Evolutionary conservation across 2,888 invertebrate genomes (phyloP).

Genomic region (Shargacucullia verbasci): DNA sequence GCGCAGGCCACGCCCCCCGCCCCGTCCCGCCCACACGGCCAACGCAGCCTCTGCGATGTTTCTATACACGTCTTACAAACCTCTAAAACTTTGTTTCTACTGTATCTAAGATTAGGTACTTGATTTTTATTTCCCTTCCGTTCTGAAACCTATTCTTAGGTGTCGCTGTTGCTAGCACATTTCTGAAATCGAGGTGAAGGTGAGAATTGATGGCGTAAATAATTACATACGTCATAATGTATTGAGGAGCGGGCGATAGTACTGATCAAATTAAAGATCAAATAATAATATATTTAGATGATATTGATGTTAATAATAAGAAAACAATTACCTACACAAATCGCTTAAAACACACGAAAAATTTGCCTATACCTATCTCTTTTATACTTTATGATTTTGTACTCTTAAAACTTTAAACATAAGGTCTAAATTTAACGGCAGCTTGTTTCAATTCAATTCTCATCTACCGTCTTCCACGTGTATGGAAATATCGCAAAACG

Average conservation of each 20-base stretch:
- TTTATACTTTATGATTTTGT: conserved; percentile 28
- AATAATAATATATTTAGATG: conserved; percentile 25
- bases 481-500: conserved; percentile 46
- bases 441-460: conserved; percentile 22
- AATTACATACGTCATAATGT: not conserved
- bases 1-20: conserved; percentile 41
- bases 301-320: conserved; percentile 31
- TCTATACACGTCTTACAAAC: conserved; percentile 30
- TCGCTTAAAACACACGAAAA: conserved; percentile 6
- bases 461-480: conserved; percentile 28
- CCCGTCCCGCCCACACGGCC: conserved; percentile 50
- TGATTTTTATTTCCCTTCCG: conserved; percentile 4
- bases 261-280: conserved; percentile 14
- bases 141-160: too few species aligned
- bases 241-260: conserved; percentile 11
- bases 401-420: not conserved
- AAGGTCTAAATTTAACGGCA: conserved; percentile 7
- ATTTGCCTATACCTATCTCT: not conserved
- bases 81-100: conserved; percentile 8
- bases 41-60: conserved; percentile 42
- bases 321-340: conserved; percentile 6
- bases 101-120: not conserved
- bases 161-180: too few species aligned
- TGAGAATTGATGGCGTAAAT: conserved; percentile 4
- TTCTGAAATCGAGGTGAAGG: not conserved